Evolutionary conservation across 2,888 invertebrate species (phyloP).

Genomic region (Drosophila prolongata): DNA sequence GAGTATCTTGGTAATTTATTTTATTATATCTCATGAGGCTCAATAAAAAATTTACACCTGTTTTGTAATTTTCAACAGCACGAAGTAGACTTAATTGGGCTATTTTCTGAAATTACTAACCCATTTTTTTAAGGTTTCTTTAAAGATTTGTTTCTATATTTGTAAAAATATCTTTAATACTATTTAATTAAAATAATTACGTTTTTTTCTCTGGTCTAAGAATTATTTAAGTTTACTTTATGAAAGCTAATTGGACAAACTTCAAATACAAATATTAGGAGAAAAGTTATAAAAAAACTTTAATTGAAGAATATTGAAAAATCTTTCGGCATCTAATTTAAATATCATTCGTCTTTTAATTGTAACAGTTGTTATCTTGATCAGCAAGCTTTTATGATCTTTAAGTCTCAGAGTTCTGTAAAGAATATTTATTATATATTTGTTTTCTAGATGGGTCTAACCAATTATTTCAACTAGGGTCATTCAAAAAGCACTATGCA

Average conservation of each 20-base stretch:
- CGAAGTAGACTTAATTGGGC: not conserved
- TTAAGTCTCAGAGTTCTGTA: too few species aligned
- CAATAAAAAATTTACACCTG: constrained; percentile 8
- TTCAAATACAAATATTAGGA: too few species aligned
- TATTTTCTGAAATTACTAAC: not conserved
- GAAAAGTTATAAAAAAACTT: too few species aligned
- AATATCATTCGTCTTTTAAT: too few species aligned
- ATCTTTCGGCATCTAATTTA: too few species aligned
- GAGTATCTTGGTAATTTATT: constrained; percentile 26
- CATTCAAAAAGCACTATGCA: not conserved
- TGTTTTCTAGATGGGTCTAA: not conserved
- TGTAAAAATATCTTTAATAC: not conserved
- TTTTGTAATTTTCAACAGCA: not conserved
- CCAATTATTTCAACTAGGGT: constrained; percentile 4
- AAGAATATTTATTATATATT: not conserved
- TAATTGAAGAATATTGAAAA: too few species aligned
- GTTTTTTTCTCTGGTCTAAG: too few species aligned
- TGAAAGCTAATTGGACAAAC: too few species aligned
- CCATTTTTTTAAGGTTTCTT: not conserved
- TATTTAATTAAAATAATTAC: too few species aligned
- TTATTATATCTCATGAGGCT: not conserved
- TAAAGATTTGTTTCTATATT: not conserved
- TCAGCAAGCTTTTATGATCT: too few species aligned
- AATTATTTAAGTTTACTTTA: too few species aligned
- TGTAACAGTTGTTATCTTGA: too few species aligned